These are phyloP conservation scores for Darevskia nairensis DNA, from an alignment of 2,797 vertebrate genomes.

Conservation along the genomic window DNA sequence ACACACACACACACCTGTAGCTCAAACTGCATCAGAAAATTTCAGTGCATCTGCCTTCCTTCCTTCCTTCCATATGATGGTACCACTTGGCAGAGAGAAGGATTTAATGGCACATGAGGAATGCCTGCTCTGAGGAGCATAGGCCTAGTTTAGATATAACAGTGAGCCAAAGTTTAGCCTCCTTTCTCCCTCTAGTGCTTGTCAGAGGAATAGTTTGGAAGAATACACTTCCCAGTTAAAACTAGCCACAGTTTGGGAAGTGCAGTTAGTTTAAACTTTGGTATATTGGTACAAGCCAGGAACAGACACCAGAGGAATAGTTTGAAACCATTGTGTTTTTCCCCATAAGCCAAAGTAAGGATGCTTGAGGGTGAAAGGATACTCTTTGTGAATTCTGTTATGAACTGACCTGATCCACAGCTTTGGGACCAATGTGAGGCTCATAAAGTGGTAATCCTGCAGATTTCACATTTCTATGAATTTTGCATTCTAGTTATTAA, in stretches of 20 bases:
- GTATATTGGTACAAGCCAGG: neutral
- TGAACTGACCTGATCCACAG: too few species aligned
- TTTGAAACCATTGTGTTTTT: neutral
- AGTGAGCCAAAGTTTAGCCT: too few species aligned
- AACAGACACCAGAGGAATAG: neutral
- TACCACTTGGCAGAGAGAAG: neutral
- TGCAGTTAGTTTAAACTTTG: neutral
- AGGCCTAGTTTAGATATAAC: neutral
- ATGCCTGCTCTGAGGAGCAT: neutral
- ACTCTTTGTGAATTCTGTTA: too few species aligned
- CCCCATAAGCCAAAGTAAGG: neutral
- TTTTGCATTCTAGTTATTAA: too few species aligned
- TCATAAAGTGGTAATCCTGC: too few species aligned
- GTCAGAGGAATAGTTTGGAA: too few species aligned
- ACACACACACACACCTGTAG: neutral
- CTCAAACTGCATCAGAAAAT: neutral
- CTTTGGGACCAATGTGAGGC: too few species aligned
- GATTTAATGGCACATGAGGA: neutral
- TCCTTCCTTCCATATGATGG: neutral
- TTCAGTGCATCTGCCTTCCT: neutral
- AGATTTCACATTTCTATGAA: too few species aligned
- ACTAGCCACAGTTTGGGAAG: too few species aligned
- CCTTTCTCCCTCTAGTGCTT: neutral
- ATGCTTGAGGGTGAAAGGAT: too few species aligned
- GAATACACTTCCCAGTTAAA: too few species aligned